Evolutionary conservation across 35 echinoderm and acorn worm species (phyloP).

Genomic region (Lytechinus variegatus): DNA sequence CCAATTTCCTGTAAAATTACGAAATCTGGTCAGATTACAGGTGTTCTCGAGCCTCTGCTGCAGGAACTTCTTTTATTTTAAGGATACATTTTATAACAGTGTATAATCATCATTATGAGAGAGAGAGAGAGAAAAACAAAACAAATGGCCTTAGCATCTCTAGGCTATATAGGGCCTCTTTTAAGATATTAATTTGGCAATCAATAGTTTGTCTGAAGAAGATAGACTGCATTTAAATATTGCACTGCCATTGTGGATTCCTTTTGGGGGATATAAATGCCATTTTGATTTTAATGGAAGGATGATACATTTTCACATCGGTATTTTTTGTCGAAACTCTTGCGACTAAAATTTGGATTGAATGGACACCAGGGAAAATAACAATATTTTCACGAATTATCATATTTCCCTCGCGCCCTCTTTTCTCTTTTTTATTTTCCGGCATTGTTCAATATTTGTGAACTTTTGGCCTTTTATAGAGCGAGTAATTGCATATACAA

Average conservation of each 20-base stretch:
- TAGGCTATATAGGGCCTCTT: background rate
- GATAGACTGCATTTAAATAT: background rate
- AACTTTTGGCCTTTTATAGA: background rate
- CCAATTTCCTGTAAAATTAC: too few species aligned
- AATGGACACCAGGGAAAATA: background rate
- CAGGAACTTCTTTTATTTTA: too few species aligned
- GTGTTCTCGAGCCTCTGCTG: too few species aligned
- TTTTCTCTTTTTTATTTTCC: background rate
- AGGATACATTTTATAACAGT: too few species aligned
- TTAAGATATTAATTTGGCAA: background rate
- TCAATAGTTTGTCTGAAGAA: background rate
- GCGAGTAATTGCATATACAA: constrained; percentile 12
- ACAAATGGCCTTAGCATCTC: too few species aligned
- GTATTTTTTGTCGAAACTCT: background rate
- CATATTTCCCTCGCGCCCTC: background rate
- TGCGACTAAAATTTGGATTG: background rate
- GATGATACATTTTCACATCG: background rate
- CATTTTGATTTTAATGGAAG: background rate
- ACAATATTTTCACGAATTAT: background rate
- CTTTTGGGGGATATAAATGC: background rate
- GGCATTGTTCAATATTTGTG: background rate
- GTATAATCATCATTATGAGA: too few species aligned
- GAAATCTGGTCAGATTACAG: too few species aligned
- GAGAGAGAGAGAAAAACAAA: too few species aligned
- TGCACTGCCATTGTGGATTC: background rate